Percentiles rank a stretch among this genome's conserved stretches.
Evolutionary conservation across 2,113 vertebrate genomes (phyloP).

Genomic region (Bujurquina vittata): DNA sequence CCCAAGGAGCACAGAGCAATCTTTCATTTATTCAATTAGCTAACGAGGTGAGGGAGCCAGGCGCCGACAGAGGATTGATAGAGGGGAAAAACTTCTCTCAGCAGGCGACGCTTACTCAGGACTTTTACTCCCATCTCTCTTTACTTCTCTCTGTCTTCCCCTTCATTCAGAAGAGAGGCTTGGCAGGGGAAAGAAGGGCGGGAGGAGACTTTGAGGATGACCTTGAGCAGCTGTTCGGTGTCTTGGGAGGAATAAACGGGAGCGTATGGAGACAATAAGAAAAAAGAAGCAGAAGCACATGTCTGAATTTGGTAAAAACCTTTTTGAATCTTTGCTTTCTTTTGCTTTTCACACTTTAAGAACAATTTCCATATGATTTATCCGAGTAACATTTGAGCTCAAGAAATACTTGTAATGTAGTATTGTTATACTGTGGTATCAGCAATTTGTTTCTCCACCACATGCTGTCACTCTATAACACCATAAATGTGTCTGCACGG

Average conservation of each 20-base stretch:
- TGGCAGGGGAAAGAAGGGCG: background rate
- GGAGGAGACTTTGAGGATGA: conserved; percentile 32
- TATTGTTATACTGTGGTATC: background rate
- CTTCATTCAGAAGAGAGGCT: conserved; percentile 46
- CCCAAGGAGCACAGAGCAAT: conserved; percentile 81
- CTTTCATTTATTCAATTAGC: conserved; percentile 87
- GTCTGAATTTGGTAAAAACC: too few relatives aligned
- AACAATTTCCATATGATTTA: background rate
- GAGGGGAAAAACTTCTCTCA: conserved; percentile 71
- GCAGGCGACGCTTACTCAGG: conserved; percentile 77
- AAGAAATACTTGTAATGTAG: background rate
- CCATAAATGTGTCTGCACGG: background rate
- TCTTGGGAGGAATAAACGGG: background rate
- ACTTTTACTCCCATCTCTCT: conserved; percentile 61
- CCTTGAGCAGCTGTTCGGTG: conserved; percentile 38
- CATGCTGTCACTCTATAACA: background rate
- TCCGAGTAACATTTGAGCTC: background rate
- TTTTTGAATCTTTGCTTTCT: background rate
- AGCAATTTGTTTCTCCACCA: background rate
- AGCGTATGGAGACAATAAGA: background rate
- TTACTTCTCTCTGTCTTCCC: conserved; percentile 12
- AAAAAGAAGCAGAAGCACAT: background rate
- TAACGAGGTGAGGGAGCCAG: conserved; percentile 79
- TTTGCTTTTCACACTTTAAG: background rate
- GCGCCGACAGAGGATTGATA: conserved; percentile 75